A percentile compares a stretch with the other conserved stretches of the same genome.
Conservation (phyloP, 2,113 vertebrate species). For the Sigmodon hispidus region DNA sequence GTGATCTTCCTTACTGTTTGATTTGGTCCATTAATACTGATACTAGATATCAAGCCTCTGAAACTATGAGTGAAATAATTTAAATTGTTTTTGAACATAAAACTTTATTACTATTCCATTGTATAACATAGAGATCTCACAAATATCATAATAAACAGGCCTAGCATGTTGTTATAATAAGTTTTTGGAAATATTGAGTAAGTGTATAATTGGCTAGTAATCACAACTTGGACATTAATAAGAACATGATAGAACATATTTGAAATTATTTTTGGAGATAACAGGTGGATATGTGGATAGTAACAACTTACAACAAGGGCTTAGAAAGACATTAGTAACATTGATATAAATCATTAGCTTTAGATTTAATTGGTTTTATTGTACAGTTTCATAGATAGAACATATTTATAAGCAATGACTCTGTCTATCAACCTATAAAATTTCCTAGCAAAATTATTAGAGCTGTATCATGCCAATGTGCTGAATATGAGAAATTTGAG, state of each 20-base stretch:
- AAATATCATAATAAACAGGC: neutral
- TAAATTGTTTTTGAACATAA: neutral
- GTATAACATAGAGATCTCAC: neutral
- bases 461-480: neutral
- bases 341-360: neutral
- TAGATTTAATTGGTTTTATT: neutral
- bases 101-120: neutral
- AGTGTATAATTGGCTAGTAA: neutral
- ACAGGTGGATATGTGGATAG: neutral
- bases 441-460: neutral
- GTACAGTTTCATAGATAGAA: neutral
- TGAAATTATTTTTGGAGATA: neutral
- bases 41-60: neutral
- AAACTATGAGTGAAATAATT: neutral
- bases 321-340: neutral
- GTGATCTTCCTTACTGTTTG: neutral
- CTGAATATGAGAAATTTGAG: neutral
- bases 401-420: neutral
- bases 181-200: neutral
- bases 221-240: neutral
- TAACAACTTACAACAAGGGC: rapidly evolving
- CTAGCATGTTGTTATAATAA: too few relatives aligned
- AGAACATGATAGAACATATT: neutral
- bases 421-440: neutral
- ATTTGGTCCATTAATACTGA: neutral